phyloP scores from a whole-genome alignment of 2,113 vertebrate species.

The Hippoglossus stenolepis region DNA sequence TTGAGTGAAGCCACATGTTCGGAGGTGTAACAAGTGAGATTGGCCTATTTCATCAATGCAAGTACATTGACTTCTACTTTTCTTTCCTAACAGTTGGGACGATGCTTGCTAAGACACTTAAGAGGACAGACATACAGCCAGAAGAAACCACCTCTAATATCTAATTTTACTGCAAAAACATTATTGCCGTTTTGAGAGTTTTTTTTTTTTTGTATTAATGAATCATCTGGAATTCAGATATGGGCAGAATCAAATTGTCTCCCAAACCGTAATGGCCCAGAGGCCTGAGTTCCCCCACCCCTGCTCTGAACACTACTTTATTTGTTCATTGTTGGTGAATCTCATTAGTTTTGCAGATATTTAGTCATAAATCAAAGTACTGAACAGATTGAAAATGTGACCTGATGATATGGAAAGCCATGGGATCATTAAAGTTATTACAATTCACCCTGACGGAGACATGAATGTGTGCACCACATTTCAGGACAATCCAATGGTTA shows the following conservation, averaged over 20 bases:
- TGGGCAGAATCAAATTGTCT: not conserved
- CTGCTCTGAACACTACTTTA: not conserved
- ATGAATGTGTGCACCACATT: not conserved
- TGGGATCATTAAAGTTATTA: not conserved
- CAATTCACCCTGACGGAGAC: not conserved
- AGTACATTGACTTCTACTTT: no score
- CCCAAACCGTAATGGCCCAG: not conserved
- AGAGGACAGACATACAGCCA: no score
- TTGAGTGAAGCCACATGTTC: no score
- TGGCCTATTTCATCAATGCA: no score
- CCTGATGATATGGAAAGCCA: not conserved
- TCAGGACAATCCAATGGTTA: not conserved
- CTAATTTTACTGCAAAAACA: no score
- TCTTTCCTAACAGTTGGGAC: no score
- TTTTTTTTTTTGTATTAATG: not conserved
- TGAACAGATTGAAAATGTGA: not conserved
- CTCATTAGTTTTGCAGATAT: not conserved
- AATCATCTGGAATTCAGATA: not conserved
- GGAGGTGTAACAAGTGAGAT: no score
- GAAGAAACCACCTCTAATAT: no score
- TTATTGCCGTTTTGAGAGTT: no score
- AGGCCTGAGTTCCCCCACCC: not conserved
- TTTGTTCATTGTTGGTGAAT: not conserved
- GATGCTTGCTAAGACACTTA: no score
- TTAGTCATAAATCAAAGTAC: not conserved